phyloP scores from a whole-genome alignment of 2,797 vertebrate genomes.

The Neosilurus mollespiculum region DNA sequence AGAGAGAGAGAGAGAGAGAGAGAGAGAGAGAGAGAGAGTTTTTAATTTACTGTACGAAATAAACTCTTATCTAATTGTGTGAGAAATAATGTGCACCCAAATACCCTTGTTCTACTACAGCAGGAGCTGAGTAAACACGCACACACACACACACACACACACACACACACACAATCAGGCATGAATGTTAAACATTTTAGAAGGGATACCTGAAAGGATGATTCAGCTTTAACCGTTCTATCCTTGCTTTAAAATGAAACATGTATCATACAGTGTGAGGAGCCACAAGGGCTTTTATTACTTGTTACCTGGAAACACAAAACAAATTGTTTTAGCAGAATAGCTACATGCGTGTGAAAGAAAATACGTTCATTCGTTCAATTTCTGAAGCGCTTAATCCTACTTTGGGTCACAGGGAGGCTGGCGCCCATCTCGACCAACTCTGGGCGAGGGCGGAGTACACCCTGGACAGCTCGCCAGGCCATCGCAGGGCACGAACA shows the following conservation, averaged over 20 bases:
- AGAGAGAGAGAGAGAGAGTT: too few relatives aligned
- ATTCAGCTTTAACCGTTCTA: neutral
- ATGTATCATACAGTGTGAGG: neutral
- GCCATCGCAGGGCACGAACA: too few relatives aligned
- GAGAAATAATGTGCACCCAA: slow-evolving; percentile 15
- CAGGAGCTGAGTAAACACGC: slow-evolving; percentile 32
- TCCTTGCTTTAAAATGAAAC: neutral
- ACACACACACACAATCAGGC: neutral
- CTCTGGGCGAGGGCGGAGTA: too few relatives aligned
- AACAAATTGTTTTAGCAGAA: neutral
- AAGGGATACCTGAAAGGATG: neutral
- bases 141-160: neutral
- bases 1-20: too few relatives aligned
- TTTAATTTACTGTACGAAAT: neutral
- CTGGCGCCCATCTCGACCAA: too few relatives aligned
- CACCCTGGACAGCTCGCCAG: too few relatives aligned
- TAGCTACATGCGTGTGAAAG: neutral
- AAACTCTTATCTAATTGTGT: slow-evolving; percentile 30
- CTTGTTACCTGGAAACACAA: neutral
- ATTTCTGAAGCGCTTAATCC: too few relatives aligned
- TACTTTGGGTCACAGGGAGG: too few relatives aligned
- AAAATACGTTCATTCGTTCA: too few relatives aligned
- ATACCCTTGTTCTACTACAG: slow-evolving; percentile 15
- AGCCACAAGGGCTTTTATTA: neutral
- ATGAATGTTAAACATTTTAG: neutral